phyloP scores from a whole-genome alignment of 2,113 vertebrate genomes.

The Athene cunicularia region DNA sequence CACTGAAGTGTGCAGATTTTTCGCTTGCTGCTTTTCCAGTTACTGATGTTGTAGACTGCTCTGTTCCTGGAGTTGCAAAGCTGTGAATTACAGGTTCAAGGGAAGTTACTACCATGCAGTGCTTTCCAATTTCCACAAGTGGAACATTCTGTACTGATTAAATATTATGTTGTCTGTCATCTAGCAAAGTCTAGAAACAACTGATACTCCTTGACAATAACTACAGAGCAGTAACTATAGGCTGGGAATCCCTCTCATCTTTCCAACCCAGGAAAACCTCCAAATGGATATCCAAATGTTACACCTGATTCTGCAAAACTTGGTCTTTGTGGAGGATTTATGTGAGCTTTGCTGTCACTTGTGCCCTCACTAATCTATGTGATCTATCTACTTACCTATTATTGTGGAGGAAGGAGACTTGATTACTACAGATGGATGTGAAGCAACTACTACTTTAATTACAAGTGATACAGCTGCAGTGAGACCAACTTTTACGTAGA shows the following conservation, averaged over 20 bases:
- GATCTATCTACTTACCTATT: no score
- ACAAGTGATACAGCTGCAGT: neutral
- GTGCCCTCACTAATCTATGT: neutral
- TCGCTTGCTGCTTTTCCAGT: neutral
- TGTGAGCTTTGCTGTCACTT: neutral
- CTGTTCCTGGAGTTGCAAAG: constrained; percentile 35
- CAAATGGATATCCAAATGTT: neutral
- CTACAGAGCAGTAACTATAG: neutral
- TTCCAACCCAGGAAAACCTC: neutral
- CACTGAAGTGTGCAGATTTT: neutral
- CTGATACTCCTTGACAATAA: neutral
- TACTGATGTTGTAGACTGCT: neutral
- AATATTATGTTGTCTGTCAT: accelerated
- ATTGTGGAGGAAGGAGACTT: neutral
- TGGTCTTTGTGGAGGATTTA: neutral
- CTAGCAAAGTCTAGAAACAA: neutral
- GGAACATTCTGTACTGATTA: neutral
- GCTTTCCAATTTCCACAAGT: neutral
- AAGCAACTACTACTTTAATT: neutral
- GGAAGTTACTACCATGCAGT: neutral
- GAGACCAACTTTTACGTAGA: neutral
- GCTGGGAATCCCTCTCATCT: neutral
- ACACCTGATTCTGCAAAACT: neutral
- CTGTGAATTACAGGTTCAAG: constrained; percentile 56
- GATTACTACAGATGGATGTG: neutral